Evolutionary conservation across 1,140 invertebrate species (phyloP).

Genomic region (Drosophila ambigua): DNA sequence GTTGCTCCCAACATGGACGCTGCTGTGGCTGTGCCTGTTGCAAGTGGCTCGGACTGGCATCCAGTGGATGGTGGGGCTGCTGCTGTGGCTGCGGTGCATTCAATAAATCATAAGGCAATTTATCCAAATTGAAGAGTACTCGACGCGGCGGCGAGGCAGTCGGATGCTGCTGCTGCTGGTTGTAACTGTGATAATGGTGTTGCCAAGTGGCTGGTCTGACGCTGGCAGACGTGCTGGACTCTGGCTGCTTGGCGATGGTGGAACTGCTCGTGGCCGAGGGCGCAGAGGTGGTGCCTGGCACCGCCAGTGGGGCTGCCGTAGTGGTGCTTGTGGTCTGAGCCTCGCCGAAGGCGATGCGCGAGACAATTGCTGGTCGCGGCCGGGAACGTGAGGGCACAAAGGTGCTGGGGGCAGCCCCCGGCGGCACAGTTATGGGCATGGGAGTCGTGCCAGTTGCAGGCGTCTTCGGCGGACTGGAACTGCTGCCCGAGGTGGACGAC

Average conservation of each 20-base stretch:
- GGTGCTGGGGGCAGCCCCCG: constrained; percentile 55
- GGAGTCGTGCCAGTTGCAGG: constrained; percentile 13
- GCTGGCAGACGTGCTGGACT: constrained; percentile 36
- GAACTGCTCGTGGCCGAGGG: constrained; percentile 58
- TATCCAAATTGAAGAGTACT: constrained; percentile 83
- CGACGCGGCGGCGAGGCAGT: constrained; percentile 64
- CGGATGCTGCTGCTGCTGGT: constrained; percentile 51
- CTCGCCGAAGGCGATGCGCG: constrained; percentile 82
- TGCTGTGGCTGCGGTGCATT: constrained; percentile 75
- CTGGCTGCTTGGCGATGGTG: constrained; percentile 35
- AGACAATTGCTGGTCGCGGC: constrained; percentile 83
- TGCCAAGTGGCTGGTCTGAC: constrained; percentile 63
- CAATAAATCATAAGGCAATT: constrained; percentile 83
- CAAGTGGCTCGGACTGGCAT: constrained; percentile 62
- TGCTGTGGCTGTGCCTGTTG: constrained; percentile 57
- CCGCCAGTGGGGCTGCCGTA: constrained; percentile 9
- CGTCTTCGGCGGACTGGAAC: constrained; percentile 6
- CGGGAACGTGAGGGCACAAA: constrained; percentile 70
- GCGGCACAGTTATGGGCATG: constrained; percentile 52
- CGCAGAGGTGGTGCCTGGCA: constrained; percentile 11
- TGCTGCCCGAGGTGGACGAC: constrained; percentile 2
- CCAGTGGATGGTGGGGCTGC: constrained; percentile 55
- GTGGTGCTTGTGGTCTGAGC: constrained; percentile 69
- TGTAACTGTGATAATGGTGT: constrained; percentile 69
- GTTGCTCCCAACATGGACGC: constrained; percentile 60